Percentiles rank a stretch among this genome's conserved stretches.
Evolutionary conservation across 53 echinoderm and acorn worm species (phyloP).

Genomic region (Pentamera pediparva): DNA sequence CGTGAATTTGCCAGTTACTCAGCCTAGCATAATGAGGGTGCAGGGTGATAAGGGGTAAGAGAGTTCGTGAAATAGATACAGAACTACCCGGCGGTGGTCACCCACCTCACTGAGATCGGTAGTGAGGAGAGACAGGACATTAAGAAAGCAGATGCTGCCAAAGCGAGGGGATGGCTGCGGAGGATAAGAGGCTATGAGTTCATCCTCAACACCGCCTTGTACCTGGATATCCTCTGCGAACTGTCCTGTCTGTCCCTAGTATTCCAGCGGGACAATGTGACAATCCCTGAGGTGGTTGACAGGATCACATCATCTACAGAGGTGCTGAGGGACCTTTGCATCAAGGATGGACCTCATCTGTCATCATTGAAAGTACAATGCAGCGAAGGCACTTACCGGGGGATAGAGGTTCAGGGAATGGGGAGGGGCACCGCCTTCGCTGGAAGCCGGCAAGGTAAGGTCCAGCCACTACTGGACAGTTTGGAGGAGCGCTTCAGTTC

Average conservation of each 20-base stretch:
- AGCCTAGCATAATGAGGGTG: no score
- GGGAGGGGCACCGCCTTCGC: background rate
- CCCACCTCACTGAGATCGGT: slow-evolving; percentile 11
- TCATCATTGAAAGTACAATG: background rate
- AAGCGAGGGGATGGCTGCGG: background rate
- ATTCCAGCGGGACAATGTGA: slow-evolving; percentile 12
- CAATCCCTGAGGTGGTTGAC: slow-evolving; percentile 8
- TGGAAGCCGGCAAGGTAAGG: background rate
- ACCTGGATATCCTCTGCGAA: background rate
- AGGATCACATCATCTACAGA: background rate
- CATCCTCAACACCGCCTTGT: background rate
- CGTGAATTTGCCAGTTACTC: no score
- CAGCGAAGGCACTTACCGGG: background rate
- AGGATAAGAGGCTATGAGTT: slow-evolving; percentile 2
- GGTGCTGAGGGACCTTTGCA: background rate
- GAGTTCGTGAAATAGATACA: no score
- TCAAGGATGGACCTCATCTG: background rate
- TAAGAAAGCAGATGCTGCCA: slow-evolving; percentile 1
- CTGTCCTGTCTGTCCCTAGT: background rate
- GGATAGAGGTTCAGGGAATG: background rate
- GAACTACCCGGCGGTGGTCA: background rate
- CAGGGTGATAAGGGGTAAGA: no score
- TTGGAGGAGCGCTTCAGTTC: slow-evolving; percentile 4
- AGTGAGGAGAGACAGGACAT: background rate
- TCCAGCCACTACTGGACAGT: background rate